Conservation (phyloP, 2,888 invertebrate species). For the Dyspetes luteomarginatus region DNA sequence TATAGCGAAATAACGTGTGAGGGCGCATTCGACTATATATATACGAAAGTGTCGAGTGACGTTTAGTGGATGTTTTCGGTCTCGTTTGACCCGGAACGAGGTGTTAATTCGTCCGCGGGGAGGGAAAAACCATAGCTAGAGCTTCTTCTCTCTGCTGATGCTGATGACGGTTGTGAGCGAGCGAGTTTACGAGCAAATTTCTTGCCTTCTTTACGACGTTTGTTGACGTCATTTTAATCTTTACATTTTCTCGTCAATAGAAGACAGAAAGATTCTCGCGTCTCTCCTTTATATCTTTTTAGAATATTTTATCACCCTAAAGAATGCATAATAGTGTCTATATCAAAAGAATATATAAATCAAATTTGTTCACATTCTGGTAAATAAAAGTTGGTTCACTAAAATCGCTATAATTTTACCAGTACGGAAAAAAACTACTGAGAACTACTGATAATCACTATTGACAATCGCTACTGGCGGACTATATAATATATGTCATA, state of each 20-base stretch:
- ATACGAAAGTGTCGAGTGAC: slow-evolving; percentile 69
- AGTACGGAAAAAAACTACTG: too few relatives aligned
- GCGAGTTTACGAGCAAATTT: slow-evolving; percentile 59
- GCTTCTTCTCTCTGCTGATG: slow-evolving; percentile 15
- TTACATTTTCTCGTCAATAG: not conserved
- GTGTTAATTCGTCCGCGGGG: slow-evolving; percentile 73
- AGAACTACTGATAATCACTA: too few relatives aligned
- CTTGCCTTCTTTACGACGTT: slow-evolving; percentile 15
- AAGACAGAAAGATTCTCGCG: slow-evolving; percentile 2
- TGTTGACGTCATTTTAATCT: slow-evolving; percentile 21
- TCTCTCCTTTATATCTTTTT: slow-evolving; percentile 8
- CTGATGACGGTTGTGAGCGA: slow-evolving; percentile 4
- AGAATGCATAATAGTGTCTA: not conserved
- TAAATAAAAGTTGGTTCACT: too few relatives aligned
- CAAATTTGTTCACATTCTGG: too few relatives aligned
- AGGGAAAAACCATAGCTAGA: slow-evolving; percentile 43
- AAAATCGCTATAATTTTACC: too few relatives aligned
- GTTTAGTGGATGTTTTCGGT: slow-evolving; percentile 75
- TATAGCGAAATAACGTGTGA: slow-evolving; percentile 6
- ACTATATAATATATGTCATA: too few relatives aligned
- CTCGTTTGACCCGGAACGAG: slow-evolving; percentile 74
- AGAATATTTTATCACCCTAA: slow-evolving; percentile 13
- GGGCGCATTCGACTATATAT: slow-evolving; percentile 6
- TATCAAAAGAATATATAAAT: too few relatives aligned
- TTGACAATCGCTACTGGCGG: too few relatives aligned